These are phyloP conservation scores for Albula goreensis DNA, from an alignment of 2,113 vertebrate species.

Conservation along the genomic window DNA sequence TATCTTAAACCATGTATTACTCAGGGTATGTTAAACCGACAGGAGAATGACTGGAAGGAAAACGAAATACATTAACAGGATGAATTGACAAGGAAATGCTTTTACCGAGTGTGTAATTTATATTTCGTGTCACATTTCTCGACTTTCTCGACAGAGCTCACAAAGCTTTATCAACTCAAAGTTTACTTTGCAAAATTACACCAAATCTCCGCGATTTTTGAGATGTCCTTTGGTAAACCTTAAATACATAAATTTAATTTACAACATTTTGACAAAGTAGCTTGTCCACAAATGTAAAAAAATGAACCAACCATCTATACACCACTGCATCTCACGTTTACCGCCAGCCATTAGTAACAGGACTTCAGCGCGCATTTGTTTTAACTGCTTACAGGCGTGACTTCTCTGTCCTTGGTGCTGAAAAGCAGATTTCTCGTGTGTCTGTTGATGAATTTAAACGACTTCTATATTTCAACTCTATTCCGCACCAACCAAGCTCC, in stretches of 20 bases:
- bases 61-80: background rate
- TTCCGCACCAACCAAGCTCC: background rate
- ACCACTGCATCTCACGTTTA: background rate
- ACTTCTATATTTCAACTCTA: background rate
- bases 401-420: slow-evolving; percentile 1
- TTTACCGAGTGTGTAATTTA: too few species aligned
- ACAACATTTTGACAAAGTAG: too few species aligned
- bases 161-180: background rate
- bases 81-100: too few species aligned
- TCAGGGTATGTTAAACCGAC: background rate
- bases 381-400: background rate
- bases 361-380: background rate
- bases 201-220: background rate
- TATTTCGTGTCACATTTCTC: background rate
- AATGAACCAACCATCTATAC: too few species aligned
- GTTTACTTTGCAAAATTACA: background rate
- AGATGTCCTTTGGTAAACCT: too few species aligned
- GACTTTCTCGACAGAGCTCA: background rate
- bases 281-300: too few species aligned
- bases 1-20: background rate
- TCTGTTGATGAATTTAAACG: background rate
- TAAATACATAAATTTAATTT: background rate
- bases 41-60: background rate
- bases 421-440: background rate
- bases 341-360: background rate